Base-by-base conservation (phyloP, 2,797 vertebrate species). In the Heliangelus exortis region DNA sequence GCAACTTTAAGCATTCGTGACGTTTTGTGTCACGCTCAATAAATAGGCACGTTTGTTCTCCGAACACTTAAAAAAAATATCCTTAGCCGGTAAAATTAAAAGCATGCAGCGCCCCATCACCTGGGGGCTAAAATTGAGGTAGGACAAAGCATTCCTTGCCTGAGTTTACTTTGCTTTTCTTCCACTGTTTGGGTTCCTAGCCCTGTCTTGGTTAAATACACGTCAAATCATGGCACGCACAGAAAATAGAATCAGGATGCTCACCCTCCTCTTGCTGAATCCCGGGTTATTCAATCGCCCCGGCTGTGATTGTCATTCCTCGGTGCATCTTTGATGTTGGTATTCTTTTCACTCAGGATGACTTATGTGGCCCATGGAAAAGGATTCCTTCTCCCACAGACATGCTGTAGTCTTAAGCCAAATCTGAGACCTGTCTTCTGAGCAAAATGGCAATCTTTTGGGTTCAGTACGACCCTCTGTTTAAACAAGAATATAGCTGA, bases 51-150 rank as follows among this genome's bases (percentile, higher is more conserved):
- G 66, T 84, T 96, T 85, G 86, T 83, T 89, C 93, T 91, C 45
- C 4, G 48, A 29, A 11, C 69, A 1, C 59, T 89, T 48, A 84
- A 69, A 75, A 88, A 90, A 88, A 90, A 83, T 89, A 89, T 59
- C 57, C 67, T 66, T 69, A 28, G 85, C 73, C 72, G 63, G 68
- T 75, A 67, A 97, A 95, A 97, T 96, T 91, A 91, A 96, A 96
- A 91, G 94, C 96, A 92, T 95, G 87, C 96, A 83, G 85, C 20
- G 75, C 58, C 84, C 28, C 65, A 84, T 95, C 87, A 95, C 87
- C 88, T 96, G 93, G 95, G 92, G 92, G 89, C 93, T 92, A 88
- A 84, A 68, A 55, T 76, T 73, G 92, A 96, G 86, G 93, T 68
- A 55, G 73, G 91, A 78, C 85, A 89, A 95, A 96, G 80, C 82